Conservation (phyloP, 1,140 invertebrate species). For the Drosophila rufa region DNA sequence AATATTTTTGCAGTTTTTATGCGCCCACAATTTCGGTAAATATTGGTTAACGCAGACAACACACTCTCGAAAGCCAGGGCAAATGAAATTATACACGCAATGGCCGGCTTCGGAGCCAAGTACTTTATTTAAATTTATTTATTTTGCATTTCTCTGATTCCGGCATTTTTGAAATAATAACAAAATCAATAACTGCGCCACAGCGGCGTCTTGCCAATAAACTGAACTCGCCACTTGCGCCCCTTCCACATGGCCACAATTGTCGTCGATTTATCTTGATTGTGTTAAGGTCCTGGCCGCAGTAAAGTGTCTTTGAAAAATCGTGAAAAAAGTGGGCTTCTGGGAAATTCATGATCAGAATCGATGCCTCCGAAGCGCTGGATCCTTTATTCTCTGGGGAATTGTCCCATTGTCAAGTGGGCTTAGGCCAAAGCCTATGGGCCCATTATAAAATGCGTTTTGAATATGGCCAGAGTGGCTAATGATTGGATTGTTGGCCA, state of each 20-base stretch:
- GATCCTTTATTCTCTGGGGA: conserved; percentile 5
- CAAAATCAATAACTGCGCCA: conserved; percentile 79
- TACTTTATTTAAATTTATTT: conserved; percentile 59
- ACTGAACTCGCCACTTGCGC: conserved; percentile 35
- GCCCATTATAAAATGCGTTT: conserved; percentile 55
- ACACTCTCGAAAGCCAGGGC: not conserved
- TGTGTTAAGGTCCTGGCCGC: conserved; percentile 52
- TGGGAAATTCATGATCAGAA: conserved; percentile 56
- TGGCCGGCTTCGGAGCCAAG: conserved; percentile 15
- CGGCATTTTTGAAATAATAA: conserved; percentile 59
- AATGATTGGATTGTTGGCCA: conserved; percentile 41
- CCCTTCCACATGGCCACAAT: conserved; percentile 59
- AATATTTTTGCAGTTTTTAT: conserved; percentile 64
- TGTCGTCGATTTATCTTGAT: conserved; percentile 80
- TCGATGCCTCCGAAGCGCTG: conserved; percentile 36
- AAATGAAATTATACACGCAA: conserved; percentile 51
- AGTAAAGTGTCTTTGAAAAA: conserved; percentile 59
- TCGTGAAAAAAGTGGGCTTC: conserved; percentile 27
- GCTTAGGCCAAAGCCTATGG: conserved; percentile 32
- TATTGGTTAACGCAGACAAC: conserved; percentile 26
- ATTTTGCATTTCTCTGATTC: conserved; percentile 28
- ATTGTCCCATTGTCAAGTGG: conserved; percentile 43
- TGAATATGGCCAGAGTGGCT: conserved; percentile 49
- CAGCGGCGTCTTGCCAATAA: conserved; percentile 68
- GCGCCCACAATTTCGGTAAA: conserved; percentile 41